These are phyloP conservation scores for Athene cunicularia DNA, from an alignment of 2,113 vertebrate genomes.

Conservation along the genomic window DNA sequence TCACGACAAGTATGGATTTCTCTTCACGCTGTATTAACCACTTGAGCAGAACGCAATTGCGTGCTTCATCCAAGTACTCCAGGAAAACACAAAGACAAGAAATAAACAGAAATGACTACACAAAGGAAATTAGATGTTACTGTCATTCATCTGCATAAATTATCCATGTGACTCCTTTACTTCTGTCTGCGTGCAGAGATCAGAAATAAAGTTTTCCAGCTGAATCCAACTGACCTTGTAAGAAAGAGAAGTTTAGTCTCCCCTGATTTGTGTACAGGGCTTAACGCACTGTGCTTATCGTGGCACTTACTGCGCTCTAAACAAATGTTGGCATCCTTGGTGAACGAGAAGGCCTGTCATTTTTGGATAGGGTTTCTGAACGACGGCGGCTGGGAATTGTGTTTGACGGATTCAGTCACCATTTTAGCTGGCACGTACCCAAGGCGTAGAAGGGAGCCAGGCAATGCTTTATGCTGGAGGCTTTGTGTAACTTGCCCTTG, in stretches of 20 bases:
- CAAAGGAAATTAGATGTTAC: not conserved
- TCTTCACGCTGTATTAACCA: not conserved
- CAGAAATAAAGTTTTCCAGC: not conserved
- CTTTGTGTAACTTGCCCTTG: not conserved
- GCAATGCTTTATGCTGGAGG: not conserved
- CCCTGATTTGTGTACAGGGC: not conserved
- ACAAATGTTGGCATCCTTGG: not conserved
- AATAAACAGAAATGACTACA: not conserved
- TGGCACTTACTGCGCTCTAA: not conserved
- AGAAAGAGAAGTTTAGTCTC: not conserved
- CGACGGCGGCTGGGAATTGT: not conserved
- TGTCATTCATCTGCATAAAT: not conserved
- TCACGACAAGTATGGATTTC: not conserved
- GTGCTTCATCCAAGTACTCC: not conserved
- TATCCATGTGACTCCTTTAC: not conserved
- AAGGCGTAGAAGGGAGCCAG: not conserved
- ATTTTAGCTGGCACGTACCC: not conserved
- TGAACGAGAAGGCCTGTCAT: not conserved
- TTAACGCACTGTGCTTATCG: not conserved
- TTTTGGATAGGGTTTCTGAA: not conserved
- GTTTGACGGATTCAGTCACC: not conserved
- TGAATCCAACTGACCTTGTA: not conserved
- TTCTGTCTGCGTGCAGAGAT: not conserved
- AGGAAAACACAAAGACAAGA: not conserved
- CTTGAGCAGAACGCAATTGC: not conserved